These are phyloP conservation scores for Parauchenoglanis ngamensis DNA, from an alignment of 2,797 vertebrate species.

Conservation along the genomic window DNA sequence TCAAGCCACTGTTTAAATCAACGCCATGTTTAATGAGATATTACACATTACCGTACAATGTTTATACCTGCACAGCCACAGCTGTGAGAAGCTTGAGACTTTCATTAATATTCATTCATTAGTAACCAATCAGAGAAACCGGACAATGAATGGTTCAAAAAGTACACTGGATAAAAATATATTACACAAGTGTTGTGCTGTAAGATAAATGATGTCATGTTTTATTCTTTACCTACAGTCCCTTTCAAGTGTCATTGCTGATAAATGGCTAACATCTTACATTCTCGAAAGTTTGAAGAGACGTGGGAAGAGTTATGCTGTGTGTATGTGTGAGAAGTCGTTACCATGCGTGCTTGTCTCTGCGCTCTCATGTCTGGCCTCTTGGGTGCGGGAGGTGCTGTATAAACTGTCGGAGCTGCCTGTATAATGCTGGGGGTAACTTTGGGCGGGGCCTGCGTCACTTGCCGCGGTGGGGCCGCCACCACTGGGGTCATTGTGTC, in stretches of 20 bases:
- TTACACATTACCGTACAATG: no score
- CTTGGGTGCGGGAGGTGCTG: conserved; percentile 71
- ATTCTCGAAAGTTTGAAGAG: background rate
- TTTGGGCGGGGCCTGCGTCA: conserved; percentile 67
- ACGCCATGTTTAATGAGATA: background rate
- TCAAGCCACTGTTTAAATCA: background rate
- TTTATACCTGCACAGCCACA: background rate
- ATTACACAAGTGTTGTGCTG: background rate
- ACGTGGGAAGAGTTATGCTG: background rate
- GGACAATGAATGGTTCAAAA: no score
- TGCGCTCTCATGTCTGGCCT: conserved; percentile 72
- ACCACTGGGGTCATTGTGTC: conserved; percentile 70
- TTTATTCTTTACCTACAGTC: background rate
- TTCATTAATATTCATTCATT: no score
- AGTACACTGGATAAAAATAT: background rate
- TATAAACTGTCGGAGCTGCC: conserved; percentile 84
- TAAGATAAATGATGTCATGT: background rate
- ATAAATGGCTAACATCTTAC: no score
- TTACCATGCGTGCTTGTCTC: conserved; percentile 77
- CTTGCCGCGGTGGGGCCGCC: conserved; percentile 62
- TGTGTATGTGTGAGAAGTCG: background rate
- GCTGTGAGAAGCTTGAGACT: background rate
- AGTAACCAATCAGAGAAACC: no score
- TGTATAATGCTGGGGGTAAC: conserved; percentile 78
- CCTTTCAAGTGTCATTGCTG: background rate